Evolutionary conservation across 1,140 invertebrate genomes (phyloP).

Genomic region (Hyphantria cunea): DNA sequence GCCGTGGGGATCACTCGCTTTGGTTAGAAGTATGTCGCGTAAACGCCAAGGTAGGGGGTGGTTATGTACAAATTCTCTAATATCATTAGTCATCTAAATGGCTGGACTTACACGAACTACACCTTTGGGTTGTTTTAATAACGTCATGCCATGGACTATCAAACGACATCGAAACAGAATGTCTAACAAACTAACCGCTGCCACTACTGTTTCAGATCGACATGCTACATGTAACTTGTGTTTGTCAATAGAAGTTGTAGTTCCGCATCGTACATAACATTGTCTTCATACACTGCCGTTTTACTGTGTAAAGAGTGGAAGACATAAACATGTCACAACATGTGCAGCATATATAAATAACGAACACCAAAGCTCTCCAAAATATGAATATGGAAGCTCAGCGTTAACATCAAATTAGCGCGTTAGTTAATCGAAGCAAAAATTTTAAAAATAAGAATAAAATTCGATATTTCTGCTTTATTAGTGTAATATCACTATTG

Average conservation of each 20-base stretch:
- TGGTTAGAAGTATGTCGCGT: constrained; percentile 7
- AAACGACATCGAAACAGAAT: constrained; percentile 35
- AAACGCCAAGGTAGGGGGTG: constrained; percentile 33
- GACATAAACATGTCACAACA: too few relatives aligned
- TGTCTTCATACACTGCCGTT: too few relatives aligned
- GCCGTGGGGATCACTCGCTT: constrained; percentile 11
- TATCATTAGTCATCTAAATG: constrained; percentile 27
- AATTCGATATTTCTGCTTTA: too few relatives aligned
- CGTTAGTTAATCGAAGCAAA: constrained; percentile 19
- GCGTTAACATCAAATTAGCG: constrained; percentile 17
- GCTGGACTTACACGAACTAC: constrained; percentile 22
- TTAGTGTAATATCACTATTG: too few relatives aligned
- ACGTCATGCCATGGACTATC: constrained; percentile 21
- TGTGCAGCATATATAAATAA: too few relatives aligned
- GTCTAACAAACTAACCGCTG: constrained; percentile 1
- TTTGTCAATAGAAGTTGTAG: too few relatives aligned
- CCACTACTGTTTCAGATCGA: not conserved
- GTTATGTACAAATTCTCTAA: too few relatives aligned
- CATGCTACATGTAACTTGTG: not conserved
- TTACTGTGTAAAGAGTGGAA: too few relatives aligned
- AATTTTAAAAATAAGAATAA: too few relatives aligned
- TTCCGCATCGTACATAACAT: too few relatives aligned
- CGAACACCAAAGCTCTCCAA: constrained; percentile 16
- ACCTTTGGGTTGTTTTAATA: constrained; percentile 31
- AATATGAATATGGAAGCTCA: constrained; percentile 23